Evolutionary conservation across 2,888 invertebrate species (phyloP).

Genomic region (Liopterus haemorrhoidalis): DNA sequence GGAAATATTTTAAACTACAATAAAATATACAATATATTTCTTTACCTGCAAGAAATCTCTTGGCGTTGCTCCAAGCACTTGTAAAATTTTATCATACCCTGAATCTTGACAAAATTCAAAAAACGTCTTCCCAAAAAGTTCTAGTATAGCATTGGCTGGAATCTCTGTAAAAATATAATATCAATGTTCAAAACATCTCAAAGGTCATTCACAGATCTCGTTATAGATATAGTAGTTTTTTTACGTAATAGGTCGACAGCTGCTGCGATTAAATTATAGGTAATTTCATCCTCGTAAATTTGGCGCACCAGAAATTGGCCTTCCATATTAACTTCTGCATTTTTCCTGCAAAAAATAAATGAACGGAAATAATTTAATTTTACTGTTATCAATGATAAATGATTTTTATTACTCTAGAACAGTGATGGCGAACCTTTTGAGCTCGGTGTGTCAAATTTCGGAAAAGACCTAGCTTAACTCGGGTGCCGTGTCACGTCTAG

Average conservation of each 20-base stretch:
- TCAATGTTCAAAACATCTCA: constrained; percentile 6
- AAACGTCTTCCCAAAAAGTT: constrained; percentile 89
- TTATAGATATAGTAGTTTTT: constrained; percentile 46
- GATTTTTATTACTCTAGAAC: too few relatives aligned
- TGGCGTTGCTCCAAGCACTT: constrained; percentile 90
- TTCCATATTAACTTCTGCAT: constrained; percentile 89
- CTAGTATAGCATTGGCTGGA: constrained; percentile 82
- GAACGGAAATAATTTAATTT: too few relatives aligned
- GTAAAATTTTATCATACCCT: constrained; percentile 93
- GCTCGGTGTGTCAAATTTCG: too few relatives aligned
- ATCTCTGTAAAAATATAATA: constrained; percentile 61
- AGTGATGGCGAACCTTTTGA: too few relatives aligned
- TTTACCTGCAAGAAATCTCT: constrained; percentile 87
- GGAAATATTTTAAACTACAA: not conserved
- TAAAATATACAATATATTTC: constrained; percentile 10
- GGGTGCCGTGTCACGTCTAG: too few relatives aligned
- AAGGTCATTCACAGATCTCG: not conserved
- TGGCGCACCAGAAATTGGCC: constrained; percentile 91
- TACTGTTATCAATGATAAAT: too few relatives aligned
- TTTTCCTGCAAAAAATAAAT: constrained; percentile 60
- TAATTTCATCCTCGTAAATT: constrained; percentile 92
- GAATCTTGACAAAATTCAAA: constrained; percentile 96
- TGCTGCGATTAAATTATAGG: constrained; percentile 87
- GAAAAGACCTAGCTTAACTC: too few relatives aligned
- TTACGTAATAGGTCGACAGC: constrained; percentile 87